Conservation (phyloP, 2,888 invertebrate genomes). For the Gymnoscelis rufifasciata region DNA sequence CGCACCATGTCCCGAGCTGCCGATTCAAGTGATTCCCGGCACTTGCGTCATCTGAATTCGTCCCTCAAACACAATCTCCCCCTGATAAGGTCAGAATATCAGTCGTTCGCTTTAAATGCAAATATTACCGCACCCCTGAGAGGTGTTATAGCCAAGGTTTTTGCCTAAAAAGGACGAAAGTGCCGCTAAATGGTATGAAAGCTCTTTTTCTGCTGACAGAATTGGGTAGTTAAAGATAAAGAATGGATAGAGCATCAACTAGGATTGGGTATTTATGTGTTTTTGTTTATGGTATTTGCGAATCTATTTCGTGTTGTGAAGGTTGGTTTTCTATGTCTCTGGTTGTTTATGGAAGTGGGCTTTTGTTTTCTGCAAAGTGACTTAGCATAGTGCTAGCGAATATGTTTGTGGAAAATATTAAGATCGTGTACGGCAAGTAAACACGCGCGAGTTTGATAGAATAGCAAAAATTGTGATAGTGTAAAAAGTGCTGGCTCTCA, state of each 20-base stretch:
- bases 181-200: constrained; percentile 71
- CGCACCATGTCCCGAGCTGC: constrained; percentile 31
- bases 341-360: too few relatives aligned
- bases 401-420: too few relatives aligned
- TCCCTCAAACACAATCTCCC: constrained; percentile 70
- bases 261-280: constrained; percentile 29
- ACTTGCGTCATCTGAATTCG: constrained; percentile 61
- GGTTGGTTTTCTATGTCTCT: constrained; percentile 6
- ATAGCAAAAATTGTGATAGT: too few relatives aligned
- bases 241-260: constrained; percentile 58
- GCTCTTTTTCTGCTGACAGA: constrained; percentile 68
- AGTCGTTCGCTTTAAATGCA: constrained; percentile 77
- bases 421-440: too few relatives aligned
- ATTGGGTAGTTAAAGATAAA: constrained; percentile 70
- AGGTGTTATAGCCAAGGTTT: constrained; percentile 72
- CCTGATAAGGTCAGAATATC: constrained; percentile 75
- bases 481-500: too few relatives aligned
- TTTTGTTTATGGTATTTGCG: constrained; percentile 17
- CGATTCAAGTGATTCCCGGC: constrained; percentile 44
- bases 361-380: neutral
- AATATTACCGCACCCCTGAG: constrained; percentile 74
- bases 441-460: too few relatives aligned
- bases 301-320: constrained; percentile 3
- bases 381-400: too few relatives aligned
- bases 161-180: constrained; percentile 73